Base-by-base conservation (phyloP, 1,140 invertebrate genomes). In the Agrilus planipennis region DNA sequence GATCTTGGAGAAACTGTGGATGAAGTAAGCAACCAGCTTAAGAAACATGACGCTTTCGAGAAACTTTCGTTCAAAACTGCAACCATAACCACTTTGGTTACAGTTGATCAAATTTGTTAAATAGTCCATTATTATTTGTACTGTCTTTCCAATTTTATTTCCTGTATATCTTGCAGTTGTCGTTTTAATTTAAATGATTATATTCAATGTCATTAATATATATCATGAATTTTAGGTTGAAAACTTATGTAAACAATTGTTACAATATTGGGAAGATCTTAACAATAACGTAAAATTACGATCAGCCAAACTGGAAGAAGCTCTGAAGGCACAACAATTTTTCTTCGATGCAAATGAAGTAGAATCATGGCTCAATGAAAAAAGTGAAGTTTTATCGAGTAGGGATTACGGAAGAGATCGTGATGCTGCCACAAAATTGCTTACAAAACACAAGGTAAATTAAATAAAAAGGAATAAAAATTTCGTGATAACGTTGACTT, bases 331-430 rank as follows among this genome's bases (percentile, higher is more conserved):
- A 11, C 90, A 94, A 64, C 85, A 90, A 68, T 89, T 87, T 64
- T 77, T 84, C 63, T 85, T 83, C 55, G 90, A 94, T 60, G 84
- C 87, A 4, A 79, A 79, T 42, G 91, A 96, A 68, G 82, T 94
- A n/a, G 91, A 95, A 65, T 79, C 81, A 34, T 95, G 91, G 91
- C 73, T 95, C 34, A 77, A 77, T 25, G 89, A 94, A 65, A 87
- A 87, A 57, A 81, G 79, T 34, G 82, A 86, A 41, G 76, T 86
- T 16, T 61, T 92, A 5, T 76, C 73, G 28, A 85, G 83, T 16
- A 81, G 76, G 4, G 89, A 92, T 60, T 85, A 83, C 51, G 88
- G 89, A 14, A 72, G 84, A 22, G 90, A 95, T 67, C 73, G 88
- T 31, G 85, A 90, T 58, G 77, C 86, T 10, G 88, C 88, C 25